phyloP scores from a whole-genome alignment of 2,888 invertebrate species.

The Tineola bisselliella region DNA sequence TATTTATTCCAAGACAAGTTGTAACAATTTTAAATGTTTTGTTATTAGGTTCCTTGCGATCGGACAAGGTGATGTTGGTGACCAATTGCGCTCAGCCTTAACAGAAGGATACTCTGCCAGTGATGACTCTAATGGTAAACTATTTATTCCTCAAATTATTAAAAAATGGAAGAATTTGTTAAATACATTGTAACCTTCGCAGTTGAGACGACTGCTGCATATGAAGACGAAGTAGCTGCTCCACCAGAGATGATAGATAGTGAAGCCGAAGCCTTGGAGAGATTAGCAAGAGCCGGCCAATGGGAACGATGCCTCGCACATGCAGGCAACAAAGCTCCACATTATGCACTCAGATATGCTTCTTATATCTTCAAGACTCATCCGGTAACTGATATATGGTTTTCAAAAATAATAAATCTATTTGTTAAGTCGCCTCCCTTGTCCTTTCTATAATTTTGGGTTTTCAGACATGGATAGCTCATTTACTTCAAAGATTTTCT shows the following conservation, averaged over 20 bases:
- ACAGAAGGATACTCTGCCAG: constrained; percentile 36
- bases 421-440: too few relatives aligned
- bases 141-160: neutral
- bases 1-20: too few relatives aligned
- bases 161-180: neutral
- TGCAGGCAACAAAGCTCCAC: constrained; percentile 43
- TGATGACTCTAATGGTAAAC: constrained; percentile 35
- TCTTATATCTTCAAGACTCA: constrained; percentile 49
- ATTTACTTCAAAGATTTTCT: too few relatives aligned
- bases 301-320: constrained; percentile 57
- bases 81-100: constrained; percentile 49
- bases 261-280: constrained; percentile 39
- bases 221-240: constrained; percentile 30
- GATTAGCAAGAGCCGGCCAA: constrained; percentile 52
- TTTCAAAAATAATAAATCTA: too few relatives aligned
- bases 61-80: constrained; percentile 55
- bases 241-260: constrained; percentile 18
- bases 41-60: constrained; percentile 47
- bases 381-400: constrained; percentile 28
- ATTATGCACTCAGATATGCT: constrained; percentile 50
- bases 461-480: too few relatives aligned
- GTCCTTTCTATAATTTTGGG: too few relatives aligned
- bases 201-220: constrained; percentile 25
- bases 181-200: neutral
- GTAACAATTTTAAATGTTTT: too few relatives aligned